Evolutionary conservation across 1,140 invertebrate genomes (phyloP).

Genomic region (Pseudachorutes palmiensis): DNA sequence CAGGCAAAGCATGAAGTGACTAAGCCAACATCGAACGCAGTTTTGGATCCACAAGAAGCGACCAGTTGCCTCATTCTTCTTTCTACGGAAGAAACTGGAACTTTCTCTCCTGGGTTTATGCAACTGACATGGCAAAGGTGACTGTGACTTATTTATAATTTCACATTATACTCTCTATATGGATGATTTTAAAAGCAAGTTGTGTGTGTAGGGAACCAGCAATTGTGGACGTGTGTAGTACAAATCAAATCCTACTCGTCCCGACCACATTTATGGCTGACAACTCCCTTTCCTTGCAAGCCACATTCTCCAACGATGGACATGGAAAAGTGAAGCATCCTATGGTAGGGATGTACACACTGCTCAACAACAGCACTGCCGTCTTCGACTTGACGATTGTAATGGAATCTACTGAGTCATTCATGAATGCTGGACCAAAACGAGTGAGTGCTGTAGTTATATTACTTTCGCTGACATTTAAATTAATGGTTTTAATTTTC

Average conservation of each 20-base stretch:
- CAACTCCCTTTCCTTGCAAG: slow-evolving; percentile 61
- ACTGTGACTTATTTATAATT: background rate
- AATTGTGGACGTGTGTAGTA: background rate
- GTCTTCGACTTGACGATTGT: slow-evolving; percentile 63
- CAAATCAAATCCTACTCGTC: slow-evolving; percentile 43
- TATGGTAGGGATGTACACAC: slow-evolving; percentile 57
- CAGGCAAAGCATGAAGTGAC: too few relatives aligned
- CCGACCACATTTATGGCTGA: slow-evolving; percentile 47
- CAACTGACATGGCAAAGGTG: slow-evolving; percentile 23
- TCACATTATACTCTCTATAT: too few relatives aligned
- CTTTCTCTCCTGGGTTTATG: slow-evolving; percentile 12
- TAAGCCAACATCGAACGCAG: background rate
- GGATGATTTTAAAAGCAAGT: too few relatives aligned
- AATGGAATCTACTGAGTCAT: slow-evolving; percentile 73
- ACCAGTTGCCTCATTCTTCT: background rate
- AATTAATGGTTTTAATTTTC: slow-evolving; percentile 2
- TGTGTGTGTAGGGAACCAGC: too few relatives aligned
- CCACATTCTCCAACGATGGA: slow-evolving; percentile 55
- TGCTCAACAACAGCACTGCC: slow-evolving; percentile 62
- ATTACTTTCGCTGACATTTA: background rate
- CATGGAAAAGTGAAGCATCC: slow-evolving; percentile 42
- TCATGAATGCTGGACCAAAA: slow-evolving; percentile 85
- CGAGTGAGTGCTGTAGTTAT: slow-evolving; percentile 50
- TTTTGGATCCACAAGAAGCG: slow-evolving; percentile 12
- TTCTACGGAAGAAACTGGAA: background rate